Evolutionary conservation across 2,797 vertebrate species (phyloP).

Genomic region (Schizothorax lantsangensis): DNA sequence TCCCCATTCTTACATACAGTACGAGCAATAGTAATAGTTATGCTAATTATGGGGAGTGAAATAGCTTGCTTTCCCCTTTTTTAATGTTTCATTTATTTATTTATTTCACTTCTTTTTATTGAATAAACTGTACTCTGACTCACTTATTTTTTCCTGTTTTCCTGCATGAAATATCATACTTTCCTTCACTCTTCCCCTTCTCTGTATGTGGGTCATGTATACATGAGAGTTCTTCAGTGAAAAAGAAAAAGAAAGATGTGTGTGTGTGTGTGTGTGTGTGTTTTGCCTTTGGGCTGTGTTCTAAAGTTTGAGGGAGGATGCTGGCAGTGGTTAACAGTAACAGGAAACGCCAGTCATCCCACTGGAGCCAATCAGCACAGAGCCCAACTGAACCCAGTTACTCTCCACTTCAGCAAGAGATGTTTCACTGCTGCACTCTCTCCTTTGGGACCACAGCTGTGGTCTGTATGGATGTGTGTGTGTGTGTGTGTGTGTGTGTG

Average conservation of each 20-base stretch:
- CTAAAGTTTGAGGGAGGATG: conserved; percentile 55
- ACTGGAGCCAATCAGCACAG: conserved; percentile 53
- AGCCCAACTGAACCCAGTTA: conserved; percentile 42
- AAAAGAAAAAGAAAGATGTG: conserved; percentile 41
- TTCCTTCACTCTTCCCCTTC: conserved; percentile 55
- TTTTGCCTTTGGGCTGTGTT: conserved; percentile 46
- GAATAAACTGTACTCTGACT: conserved; percentile 74
- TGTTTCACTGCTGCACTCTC: conserved; percentile 20
- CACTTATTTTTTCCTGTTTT: conserved; percentile 63
- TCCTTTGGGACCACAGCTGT: conserved; percentile 58
- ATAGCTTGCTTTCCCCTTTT: not conserved
- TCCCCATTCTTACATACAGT: not conserved
- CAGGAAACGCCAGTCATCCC: conserved; percentile 63
- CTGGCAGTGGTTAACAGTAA: conserved; percentile 61
- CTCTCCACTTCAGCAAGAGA: conserved; percentile 30
- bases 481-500: conserved; percentile 46
- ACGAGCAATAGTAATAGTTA: not conserved
- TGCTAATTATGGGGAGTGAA: not conserved
- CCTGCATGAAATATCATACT: conserved; percentile 72
- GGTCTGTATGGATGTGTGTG: conserved; percentile 29
- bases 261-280: conserved; percentile 49
- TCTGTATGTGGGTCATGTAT: conserved; percentile 73
- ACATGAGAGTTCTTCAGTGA: conserved; percentile 68
- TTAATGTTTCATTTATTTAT: not conserved
- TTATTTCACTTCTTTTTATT: conserved; percentile 41